Evolutionary conservation across 2,113 vertebrate genomes (phyloP).

Genomic region (Rhinolophus sinicus): DNA sequence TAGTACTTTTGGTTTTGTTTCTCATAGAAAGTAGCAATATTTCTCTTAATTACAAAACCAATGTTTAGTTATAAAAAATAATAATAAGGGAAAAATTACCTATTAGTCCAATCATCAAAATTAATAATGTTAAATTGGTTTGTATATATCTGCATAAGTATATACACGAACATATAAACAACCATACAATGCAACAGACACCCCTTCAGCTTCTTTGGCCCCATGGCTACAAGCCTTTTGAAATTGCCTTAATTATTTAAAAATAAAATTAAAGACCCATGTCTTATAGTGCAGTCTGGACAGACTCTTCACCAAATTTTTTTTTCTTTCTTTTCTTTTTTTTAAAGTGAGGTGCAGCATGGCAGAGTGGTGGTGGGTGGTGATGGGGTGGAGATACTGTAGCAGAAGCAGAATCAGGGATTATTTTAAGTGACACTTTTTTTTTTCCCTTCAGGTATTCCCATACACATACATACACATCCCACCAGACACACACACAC

Average conservation of each 20-base stretch:
- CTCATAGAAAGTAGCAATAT: conserved; percentile 14
- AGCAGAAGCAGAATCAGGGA: neutral
- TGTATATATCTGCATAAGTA: neutral
- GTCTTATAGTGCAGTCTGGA: neutral
- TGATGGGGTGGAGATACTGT: accelerated
- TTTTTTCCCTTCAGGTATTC: neutral
- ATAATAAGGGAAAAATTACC: neutral
- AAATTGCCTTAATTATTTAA: neutral
- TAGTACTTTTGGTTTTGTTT: neutral
- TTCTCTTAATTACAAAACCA: conserved; percentile 17
- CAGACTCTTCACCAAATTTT: neutral
- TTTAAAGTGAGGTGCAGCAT: neutral
- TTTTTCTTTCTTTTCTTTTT: neutral
- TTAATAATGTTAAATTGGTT: neutral
- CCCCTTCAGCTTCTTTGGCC: neutral
- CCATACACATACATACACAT: neutral
- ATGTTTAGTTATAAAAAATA: neutral
- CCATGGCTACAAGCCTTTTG: neutral
- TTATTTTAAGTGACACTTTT: neutral
- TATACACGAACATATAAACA: neutral
- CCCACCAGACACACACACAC: neutral
- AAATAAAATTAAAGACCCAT: neutral
- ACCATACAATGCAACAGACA: neutral
- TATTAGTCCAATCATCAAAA: neutral
- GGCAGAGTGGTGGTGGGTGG: neutral